Evolutionary conservation across 2,113 vertebrate genomes (phyloP), one percentile per base, ranked within the genome.

Genomic region (Rhineura floridana): DNA sequence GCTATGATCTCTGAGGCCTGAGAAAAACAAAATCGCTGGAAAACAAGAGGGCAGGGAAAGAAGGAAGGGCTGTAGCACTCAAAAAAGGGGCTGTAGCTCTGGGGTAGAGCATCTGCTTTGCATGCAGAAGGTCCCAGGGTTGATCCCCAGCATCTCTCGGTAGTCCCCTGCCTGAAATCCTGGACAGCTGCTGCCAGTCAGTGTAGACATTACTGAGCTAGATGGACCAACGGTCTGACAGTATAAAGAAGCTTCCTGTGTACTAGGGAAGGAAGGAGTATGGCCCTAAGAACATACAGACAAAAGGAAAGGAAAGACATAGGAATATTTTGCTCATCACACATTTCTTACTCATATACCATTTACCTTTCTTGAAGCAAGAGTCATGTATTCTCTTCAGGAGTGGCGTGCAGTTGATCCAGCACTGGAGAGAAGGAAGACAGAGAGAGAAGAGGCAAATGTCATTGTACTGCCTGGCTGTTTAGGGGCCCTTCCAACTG

Each of bases 311-410:
- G 2, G 59, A 63, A 86, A 52, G n/a, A n/a, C n/a, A n/a, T n/a
- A 10, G 21, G 39, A 55, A 63, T 23, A 44, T 86, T 69, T 10
- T 30, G 25, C 25, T 39, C n/a, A 13, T 23, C 23, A 48, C 55
- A 75, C 46, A 39, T 1, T 83, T 75, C n/a, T 70, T 44, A 6
- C 76, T 80, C 88, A 48, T 81, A 59, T 77, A 73, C 25, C 3
- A 1, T 67, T 85, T 91, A 76, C 81, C 48, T 91, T 82, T 87
- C 11, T 81, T 42, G 67, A 78, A 84, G 76, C 33, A 59, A 11
- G 17, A 50, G 10, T 87, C 69, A 63, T 81, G 85, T 17, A 63
- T 13, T 65, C 25, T 86, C 80, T 55, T 87, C 42, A 83, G 76
- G 63, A 90, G 88, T 2, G 72, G 87, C 80, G 21, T 59, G 25